Conservation (phyloP, 2,113 vertebrate species). For the Corvus cornix region DNA sequence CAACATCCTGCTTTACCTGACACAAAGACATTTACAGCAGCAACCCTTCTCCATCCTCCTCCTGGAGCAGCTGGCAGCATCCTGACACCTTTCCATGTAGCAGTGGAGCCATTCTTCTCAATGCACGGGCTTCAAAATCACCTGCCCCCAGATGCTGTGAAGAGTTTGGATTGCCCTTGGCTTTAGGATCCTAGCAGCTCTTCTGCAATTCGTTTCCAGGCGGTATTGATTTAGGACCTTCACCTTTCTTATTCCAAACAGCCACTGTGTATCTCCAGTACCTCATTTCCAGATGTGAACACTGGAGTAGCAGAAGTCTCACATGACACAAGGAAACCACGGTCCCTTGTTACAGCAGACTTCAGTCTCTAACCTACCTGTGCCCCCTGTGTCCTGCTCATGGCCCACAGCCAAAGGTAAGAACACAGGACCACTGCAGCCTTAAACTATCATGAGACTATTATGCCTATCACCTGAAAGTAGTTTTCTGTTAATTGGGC, state of each 20-base stretch:
- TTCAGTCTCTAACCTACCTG: neutral
- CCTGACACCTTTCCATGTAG: neutral
- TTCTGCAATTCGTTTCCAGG: neutral
- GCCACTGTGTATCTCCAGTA: neutral
- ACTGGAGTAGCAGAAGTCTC: neutral
- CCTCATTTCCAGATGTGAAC: neutral
- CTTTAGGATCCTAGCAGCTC: neutral
- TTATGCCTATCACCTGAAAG: constrained; percentile 17
- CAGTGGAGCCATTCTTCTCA: neutral
- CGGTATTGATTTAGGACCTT: neutral
- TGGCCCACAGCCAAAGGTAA: neutral
- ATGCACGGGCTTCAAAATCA: neutral
- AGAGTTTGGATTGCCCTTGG: neutral
- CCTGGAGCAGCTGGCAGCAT: neutral
- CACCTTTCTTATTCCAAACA: neutral
- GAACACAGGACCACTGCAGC: neutral
- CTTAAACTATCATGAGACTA: neutral
- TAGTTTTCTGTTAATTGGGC: constrained; percentile 24
- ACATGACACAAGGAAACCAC: accelerated
- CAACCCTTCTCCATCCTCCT: neutral
- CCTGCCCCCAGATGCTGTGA: neutral
- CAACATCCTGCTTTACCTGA: neutral
- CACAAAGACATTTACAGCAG: neutral
- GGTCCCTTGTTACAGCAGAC: accelerated
- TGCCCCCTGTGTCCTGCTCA: neutral